Conservation (phyloP, 2,888 invertebrate species). For the Trileptium ribeirensis region DNA sequence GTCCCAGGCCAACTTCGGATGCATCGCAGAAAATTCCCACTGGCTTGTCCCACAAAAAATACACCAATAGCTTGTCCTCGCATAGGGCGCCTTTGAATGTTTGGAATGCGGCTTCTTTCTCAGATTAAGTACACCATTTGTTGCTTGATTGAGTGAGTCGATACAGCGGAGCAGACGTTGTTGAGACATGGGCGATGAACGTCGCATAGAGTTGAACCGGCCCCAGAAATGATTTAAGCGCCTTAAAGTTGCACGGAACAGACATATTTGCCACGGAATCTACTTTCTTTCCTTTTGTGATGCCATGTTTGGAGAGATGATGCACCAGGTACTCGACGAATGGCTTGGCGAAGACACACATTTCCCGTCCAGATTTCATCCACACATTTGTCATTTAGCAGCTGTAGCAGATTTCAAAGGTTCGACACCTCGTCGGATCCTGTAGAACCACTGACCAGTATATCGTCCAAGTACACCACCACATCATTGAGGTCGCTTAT, state of each 20-base stretch:
- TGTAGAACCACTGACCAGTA: not conserved
- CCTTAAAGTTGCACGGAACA: not conserved
- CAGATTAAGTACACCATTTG: too few relatives aligned
- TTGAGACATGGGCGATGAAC: not conserved
- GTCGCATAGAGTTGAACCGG: not conserved
- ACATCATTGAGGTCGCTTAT: slow-evolving; percentile 19
- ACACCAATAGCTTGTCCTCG: too few relatives aligned
- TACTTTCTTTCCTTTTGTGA: slow-evolving; percentile 22
- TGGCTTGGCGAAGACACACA: slow-evolving; percentile 16
- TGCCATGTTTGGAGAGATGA: slow-evolving; percentile 12
- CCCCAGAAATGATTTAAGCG: not conserved
- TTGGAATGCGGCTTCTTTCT: too few relatives aligned
- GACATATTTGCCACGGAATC: slow-evolving; percentile 27
- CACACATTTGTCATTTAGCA: slow-evolving; percentile 8
- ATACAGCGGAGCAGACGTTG: not conserved
- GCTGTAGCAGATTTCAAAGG: not conserved
- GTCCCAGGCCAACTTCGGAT: slow-evolving; percentile 13
- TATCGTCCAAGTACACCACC: slow-evolving; percentile 25
- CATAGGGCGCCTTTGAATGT: too few relatives aligned
- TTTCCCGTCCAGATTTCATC: too few relatives aligned
- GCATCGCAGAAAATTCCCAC: slow-evolving; percentile 9
- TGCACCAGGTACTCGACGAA: slow-evolving; percentile 12
- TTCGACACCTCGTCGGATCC: not conserved
- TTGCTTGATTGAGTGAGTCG: too few relatives aligned
- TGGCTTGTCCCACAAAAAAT: not conserved